These are phyloP conservation scores for Prosopocoilus inquinatus DNA, from an alignment of 2,888 invertebrate genomes.

Conservation along the genomic window DNA sequence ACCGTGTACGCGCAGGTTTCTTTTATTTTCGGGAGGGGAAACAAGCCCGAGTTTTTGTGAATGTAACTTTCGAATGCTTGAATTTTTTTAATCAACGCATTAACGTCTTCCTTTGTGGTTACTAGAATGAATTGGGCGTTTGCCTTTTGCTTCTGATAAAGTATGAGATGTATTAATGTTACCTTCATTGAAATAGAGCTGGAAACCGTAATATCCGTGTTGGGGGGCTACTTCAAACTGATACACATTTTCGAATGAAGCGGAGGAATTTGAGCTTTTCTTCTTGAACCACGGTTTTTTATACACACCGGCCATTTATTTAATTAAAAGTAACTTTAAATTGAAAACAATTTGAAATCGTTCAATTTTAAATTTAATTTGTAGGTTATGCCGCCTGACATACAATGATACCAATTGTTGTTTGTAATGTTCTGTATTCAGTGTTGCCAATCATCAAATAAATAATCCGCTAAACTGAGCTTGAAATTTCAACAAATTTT, in stretches of 20 bases:
- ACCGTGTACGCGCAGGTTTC: constrained; percentile 59
- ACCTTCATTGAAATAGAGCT: constrained; percentile 75
- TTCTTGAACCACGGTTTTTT: too few relatives aligned
- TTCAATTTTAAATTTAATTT: too few relatives aligned
- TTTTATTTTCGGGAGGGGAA: constrained; percentile 58
- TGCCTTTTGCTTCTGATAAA: neutral
- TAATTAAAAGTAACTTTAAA: too few relatives aligned
- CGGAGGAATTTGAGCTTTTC: too few relatives aligned
- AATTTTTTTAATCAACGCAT: constrained; percentile 33
- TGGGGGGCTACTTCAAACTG: constrained; percentile 35
- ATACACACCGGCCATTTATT: too few relatives aligned
- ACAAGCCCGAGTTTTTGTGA: constrained; percentile 49
- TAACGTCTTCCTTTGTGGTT: constrained; percentile 1
- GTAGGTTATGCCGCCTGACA: too few relatives aligned
- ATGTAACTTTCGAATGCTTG: constrained; percentile 60
- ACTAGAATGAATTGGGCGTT: constrained; percentile 6
- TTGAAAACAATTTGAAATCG: too few relatives aligned
- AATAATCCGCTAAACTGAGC: too few relatives aligned
- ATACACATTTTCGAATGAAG: constrained; percentile 12
- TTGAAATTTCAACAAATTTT: too few relatives aligned
- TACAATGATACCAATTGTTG: too few relatives aligned
- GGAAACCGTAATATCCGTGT: constrained; percentile 66
- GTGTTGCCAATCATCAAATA: too few relatives aligned
- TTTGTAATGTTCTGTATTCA: too few relatives aligned
- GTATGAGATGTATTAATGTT: constrained; percentile 25